Conservation (phyloP, 2,888 invertebrate species). For the Parnassius orleans region DNA sequence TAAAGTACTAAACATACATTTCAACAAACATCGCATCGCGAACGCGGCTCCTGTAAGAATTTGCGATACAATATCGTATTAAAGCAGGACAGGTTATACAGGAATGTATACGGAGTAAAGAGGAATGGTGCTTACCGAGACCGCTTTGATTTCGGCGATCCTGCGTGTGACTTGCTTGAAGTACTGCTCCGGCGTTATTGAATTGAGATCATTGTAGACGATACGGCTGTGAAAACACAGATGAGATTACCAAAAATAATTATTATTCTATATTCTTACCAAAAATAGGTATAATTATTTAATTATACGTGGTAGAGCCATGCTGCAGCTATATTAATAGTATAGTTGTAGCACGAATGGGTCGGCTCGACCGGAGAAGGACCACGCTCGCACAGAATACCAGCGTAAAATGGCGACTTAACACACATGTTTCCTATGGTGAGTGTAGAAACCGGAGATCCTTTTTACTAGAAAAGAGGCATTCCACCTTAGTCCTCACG, state of each 20-base stretch:
- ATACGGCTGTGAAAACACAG: slow-evolving; percentile 85
- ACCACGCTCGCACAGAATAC: too few species aligned
- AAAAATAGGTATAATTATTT: too few species aligned
- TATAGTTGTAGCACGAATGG: too few species aligned
- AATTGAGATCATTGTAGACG: slow-evolving; percentile 93
- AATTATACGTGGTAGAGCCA: too few species aligned
- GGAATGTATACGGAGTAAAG: slow-evolving; percentile 27
- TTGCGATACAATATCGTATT: slow-evolving; percentile 30
- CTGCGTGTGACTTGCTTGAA: slow-evolving; percentile 95
- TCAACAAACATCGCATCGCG: slow-evolving; percentile 36
- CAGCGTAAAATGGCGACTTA: too few species aligned
- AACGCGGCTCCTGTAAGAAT: slow-evolving; percentile 52
- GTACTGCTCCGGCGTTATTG: slow-evolving; percentile 96
- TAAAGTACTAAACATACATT: slow-evolving; percentile 53
- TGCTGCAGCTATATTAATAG: too few species aligned
- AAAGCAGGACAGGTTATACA: slow-evolving; percentile 35
- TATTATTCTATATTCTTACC: too few species aligned
- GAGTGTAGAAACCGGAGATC: too few species aligned
- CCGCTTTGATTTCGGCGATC: slow-evolving; percentile 93
- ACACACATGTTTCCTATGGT: too few species aligned
- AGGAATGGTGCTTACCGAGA: slow-evolving; percentile 85
- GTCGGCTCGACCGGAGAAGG: too few species aligned
- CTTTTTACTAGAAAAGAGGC: too few species aligned
- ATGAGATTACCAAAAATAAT: background rate
- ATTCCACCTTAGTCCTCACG: too few species aligned